Conservation (phyloP, 2,888 invertebrate species). For the Aethes cnicana region DNA sequence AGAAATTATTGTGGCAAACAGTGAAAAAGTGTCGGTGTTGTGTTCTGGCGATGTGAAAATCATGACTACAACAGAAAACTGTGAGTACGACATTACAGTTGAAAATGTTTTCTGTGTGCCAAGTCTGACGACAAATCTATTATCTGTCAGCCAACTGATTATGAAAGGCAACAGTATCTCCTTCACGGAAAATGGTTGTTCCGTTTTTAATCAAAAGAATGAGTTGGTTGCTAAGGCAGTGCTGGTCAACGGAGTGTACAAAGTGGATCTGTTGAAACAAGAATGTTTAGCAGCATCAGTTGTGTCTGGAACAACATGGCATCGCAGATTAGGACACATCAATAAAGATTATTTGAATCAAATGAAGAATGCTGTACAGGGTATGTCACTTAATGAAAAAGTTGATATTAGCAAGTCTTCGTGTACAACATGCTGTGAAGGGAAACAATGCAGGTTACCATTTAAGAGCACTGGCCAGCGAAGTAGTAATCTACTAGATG, state of each 20-base stretch:
- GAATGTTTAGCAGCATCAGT: no score
- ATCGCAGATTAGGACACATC: constrained; percentile 30
- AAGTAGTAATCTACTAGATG: constrained; percentile 4
- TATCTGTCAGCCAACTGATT: constrained; percentile 13
- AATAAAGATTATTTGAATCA: constrained; percentile 33
- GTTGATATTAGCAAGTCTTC: constrained; percentile 11
- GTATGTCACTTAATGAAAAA: constrained; percentile 4
- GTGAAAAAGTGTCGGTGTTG: background rate
- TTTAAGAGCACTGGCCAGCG: constrained; percentile 16
- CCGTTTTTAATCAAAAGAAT: constrained; percentile 3
- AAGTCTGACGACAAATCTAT: constrained; percentile 13
- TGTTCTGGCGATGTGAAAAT: constrained; percentile 20
- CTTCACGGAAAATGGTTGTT: constrained; percentile 9
- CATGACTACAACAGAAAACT: constrained; percentile 6
- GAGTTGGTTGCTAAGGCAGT: constrained; percentile 19
- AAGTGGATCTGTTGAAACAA: no score
- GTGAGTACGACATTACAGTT: constrained; percentile 17
- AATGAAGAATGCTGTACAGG: constrained; percentile 33
- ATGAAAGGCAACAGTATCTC: constrained; percentile 7
- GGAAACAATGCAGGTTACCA: constrained; percentile 20
- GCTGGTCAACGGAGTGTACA: no score
- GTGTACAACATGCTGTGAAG: constrained; percentile 32
- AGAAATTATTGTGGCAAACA: constrained; percentile 5
- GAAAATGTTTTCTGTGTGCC: constrained; percentile 18
- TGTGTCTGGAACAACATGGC: constrained; percentile 5